Evolutionary conservation across 2,888 invertebrate genomes (phyloP), one percentile per base, ranked within the genome.

Genomic region (Lissocephala sabroskyi): DNA sequence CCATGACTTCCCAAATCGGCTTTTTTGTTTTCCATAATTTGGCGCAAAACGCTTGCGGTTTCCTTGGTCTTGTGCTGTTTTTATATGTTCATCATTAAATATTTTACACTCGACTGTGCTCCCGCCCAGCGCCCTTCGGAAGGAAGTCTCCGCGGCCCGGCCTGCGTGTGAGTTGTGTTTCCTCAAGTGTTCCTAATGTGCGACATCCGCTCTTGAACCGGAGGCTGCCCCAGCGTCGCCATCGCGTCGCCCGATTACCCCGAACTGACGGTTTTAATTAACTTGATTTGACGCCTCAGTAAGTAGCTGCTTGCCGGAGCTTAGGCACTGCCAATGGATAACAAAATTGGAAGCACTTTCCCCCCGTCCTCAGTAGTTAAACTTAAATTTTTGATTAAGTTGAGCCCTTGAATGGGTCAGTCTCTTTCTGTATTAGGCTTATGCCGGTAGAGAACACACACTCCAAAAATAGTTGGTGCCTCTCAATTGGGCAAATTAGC

Each of bases 261-360:
- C 40, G 32, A 41, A 29, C 56, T 61, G 63, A 62, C 68, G 65
- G 46, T 68, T 73, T 79, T 81, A 81, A 81, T 81, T 81, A 81
- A 81, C 82, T 81, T 65, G 74, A 79, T 82, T 81, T 81, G 76
- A 64, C 79, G 75, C 76, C 70, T 82, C 70, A 79, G 55, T 68
- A 65, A 77, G 67, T 75, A 65, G 66, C 62, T 65, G n/a, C n/a
- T n/a, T n/a, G n/a, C n/a, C n/a, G n/a, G n/a, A n/a, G n/a, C n/a
- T n/a, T n/a, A n/a, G n/a, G n/a, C n/a, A n/a, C n/a, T n/a, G n/a
- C n/a, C n/a, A n/a, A n/a, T n/a, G n/a, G n/a, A n/a, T n/a, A n/a
- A n/a, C 30, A 32, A n/a, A 44, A 14, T 59, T 55, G 52, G 32
- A 35, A 45, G 49, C 49, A 55, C 56, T 57, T 70, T 55, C 44